phyloP scores from a whole-genome alignment of 2,113 vertebrate species.

The Apistogramma diplotaenia region DNA sequence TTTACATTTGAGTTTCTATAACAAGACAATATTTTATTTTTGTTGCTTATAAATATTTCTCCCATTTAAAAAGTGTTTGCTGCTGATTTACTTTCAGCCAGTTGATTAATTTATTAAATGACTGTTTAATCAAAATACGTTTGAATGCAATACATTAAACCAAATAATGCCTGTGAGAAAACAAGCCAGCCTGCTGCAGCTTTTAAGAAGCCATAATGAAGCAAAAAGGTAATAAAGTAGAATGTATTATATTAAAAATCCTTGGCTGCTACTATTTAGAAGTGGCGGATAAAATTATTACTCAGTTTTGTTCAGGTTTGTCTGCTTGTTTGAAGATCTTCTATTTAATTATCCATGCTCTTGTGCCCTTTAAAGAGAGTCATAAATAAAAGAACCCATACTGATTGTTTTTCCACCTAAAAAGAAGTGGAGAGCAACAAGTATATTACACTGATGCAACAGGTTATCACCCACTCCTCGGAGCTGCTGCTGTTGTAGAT shows the following conservation, averaged over 20 bases:
- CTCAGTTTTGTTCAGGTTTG: background rate
- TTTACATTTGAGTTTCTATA: background rate
- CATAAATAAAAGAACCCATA: background rate
- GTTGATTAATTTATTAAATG: background rate
- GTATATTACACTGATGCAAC: constrained; percentile 13
- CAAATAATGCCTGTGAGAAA: background rate
- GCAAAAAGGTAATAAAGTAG: background rate
- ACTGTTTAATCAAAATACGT: background rate
- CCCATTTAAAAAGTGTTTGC: too few species aligned
- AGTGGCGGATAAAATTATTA: too few species aligned
- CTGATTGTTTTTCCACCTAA: background rate
- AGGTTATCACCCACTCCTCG: background rate
- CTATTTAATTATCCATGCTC: background rate
- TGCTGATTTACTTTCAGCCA: too few species aligned
- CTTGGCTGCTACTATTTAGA: too few species aligned
- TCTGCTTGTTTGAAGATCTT: background rate
- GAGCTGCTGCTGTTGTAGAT: background rate
- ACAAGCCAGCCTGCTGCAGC: background rate
- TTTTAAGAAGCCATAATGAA: background rate
- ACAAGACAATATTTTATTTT: background rate
- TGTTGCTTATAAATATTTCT: background rate
- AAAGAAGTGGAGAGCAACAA: background rate
- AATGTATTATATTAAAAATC: background rate
- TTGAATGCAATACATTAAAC: background rate
- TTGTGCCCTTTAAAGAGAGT: background rate